Base-by-base conservation (phyloP, 2,888 invertebrate genomes). In the Synanthedon tipuliformis region DNA sequence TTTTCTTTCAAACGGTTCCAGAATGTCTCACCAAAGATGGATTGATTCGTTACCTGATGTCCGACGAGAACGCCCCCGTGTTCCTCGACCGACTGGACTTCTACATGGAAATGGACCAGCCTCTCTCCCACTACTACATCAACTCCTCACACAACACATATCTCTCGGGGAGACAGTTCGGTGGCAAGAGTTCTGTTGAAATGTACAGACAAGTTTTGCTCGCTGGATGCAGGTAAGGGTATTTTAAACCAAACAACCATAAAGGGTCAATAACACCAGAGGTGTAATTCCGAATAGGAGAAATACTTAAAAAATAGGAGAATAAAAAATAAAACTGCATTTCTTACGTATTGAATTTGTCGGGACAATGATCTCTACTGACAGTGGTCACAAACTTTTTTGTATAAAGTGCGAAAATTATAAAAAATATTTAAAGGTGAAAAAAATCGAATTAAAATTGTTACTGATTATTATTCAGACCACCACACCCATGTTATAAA, bases 51-150 rank as follows among this genome's bases (percentile, higher is more conserved):
- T 99, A 99, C 88, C 90, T 99, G 61, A 99, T 99, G 98, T 99
- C 99, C 0, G 99, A 99, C 79, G 99, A 99, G 86, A 99, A 99
- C 87, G 98, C 99, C 0, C 99, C 99, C 0, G 99, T 99, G 59
- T 99, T 99, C 86, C 89, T 99, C 62, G 99, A 99, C 83, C 91
- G 98, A n/a, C 88, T 99, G 63, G 98, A 98, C 75, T 94, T 96
- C 69, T 97, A 97, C 72, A 95, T 95, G 95, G 99, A 99, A 61
- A 99, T 99, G 99, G 99, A 99, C 77, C 98, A 99, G 76, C 95
- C 99, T 0, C 79, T 99, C 53, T 93, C 97, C 8, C 99, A 99
- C 78, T 99, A 99, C 87, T 99, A 98, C 87, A 99, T 99, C 71
- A 99, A 99, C 89, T 98, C 97, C 56, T 97, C 97, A 57, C 98